Base-by-base conservation (phyloP, 2,888 invertebrate species). In the Spodoptera picta region DNA sequence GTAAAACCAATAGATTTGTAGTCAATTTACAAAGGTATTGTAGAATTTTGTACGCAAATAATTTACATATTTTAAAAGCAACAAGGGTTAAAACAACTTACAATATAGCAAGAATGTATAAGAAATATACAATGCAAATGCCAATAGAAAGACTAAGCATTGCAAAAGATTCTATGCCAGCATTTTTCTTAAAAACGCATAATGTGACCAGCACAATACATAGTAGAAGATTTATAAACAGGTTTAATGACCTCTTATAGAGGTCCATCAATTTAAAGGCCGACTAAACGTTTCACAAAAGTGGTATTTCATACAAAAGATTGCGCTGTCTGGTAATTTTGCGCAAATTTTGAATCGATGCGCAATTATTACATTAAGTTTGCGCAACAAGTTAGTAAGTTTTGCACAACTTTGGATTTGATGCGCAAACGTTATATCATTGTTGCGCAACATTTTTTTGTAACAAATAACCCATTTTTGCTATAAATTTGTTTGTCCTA, bases 261-360 rank as follows among this genome's bases (percentile, higher is more conserved):
- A 48, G 46, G 49, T 63, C 64, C 12, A 54, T 24, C 12, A 69
- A 27, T 64, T 68, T 14, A 47, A 43, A 67, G 60, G 54, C 41
- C 53, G 12, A 41, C 36, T 36, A 24, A 43, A 36, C 27, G 7
- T 24, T 44, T 14, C 24, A 19, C 56, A 19, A 11, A 46, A 49
- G 12, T 14, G 12, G 44, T 27, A 36, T 27, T 12, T 14, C 19
- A 12, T 50, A 19, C n/a, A 41, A 55, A 67, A 66, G 53, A 23
- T 42, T 19, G 36, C 19, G 45, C 49, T 6, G 31, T 24, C 19
- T 0, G 27, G 5, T 27, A 5, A 4, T 27, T 4, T 27, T 27
- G 27, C 27, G 27, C 27, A 27, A 27, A 3, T 27, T 27, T 27
- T 27, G 3, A 3, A 36, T 42, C 42, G 45, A 49, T 43, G 49